Percentiles rank a stretch among this genome's conserved stretches.
Conservation (phyloP, 1,140 invertebrate genomes). For the Drosophila aff. region DNA sequence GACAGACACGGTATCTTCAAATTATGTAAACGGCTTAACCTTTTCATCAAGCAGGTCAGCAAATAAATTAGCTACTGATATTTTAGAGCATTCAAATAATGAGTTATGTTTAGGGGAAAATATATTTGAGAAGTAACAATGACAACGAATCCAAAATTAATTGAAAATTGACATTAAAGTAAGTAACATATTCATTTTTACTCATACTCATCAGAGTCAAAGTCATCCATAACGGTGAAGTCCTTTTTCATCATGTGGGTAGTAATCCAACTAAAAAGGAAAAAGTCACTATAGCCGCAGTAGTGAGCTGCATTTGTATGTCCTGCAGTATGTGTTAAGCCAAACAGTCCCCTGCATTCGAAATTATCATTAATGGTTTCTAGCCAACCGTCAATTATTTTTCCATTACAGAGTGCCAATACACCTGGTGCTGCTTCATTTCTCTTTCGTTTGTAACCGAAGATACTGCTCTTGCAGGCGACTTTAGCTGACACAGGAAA, state of each 20-base stretch:
- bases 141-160: neutral
- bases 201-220: too few relatives aligned
- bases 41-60: constrained; percentile 39
- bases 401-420: neutral
- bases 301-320: too few relatives aligned
- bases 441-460: neutral
- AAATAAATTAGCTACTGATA: constrained; percentile 60
- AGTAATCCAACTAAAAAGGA: too few relatives aligned
- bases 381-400: constrained; percentile 2
- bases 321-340: too few relatives aligned
- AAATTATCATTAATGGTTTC: constrained; percentile 9
- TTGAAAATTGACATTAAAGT: neutral
- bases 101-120: neutral
- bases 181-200: neutral
- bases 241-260: neutral
- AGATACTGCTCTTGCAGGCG: neutral
- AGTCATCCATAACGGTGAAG: too few relatives aligned
- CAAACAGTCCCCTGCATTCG: neutral
- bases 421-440: neutral
- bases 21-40: constrained; percentile 79
- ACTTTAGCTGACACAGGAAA: neutral
- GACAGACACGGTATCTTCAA: constrained; percentile 52
- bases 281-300: neutral
- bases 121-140: neutral
- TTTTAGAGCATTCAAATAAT: constrained; percentile 6